Percentiles rank a stretch among this genome's conserved stretches.
Evolutionary conservation across 1,140 invertebrate species (phyloP).

Genomic region (Hormaphis cornu): DNA sequence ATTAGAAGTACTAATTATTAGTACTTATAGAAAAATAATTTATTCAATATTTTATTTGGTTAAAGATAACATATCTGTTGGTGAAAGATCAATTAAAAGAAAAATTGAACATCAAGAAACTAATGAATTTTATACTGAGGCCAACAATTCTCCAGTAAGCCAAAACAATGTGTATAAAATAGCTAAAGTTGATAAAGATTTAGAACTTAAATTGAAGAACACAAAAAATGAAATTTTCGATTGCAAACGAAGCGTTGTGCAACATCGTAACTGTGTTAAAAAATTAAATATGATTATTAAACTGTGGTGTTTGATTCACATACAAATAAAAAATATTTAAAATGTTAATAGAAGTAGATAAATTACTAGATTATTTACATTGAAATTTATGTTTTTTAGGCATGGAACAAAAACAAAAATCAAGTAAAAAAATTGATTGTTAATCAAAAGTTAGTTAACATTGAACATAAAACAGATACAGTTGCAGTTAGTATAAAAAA

Average conservation of each 20-base stretch:
- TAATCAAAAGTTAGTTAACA: background rate
- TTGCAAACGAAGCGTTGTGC: background rate
- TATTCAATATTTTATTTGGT: background rate
- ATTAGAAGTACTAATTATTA: too few relatives aligned
- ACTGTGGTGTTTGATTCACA: background rate
- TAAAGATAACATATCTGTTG: slow-evolving; percentile 85
- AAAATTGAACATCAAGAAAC: slow-evolving; percentile 66
- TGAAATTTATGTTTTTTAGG: background rate
- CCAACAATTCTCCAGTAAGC: slow-evolving; percentile 39
- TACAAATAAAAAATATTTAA: slow-evolving; percentile 45
- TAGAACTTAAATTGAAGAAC: slow-evolving; percentile 44
- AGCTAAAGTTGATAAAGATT: slow-evolving; percentile 45
- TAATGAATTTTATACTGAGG: slow-evolving; percentile 47
- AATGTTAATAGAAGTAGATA: slow-evolving; percentile 47
- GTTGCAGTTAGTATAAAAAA: slow-evolving; percentile 2
- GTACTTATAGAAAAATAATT: too few relatives aligned
- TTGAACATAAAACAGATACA: slow-evolving; percentile 3
- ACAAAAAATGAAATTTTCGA: background rate
- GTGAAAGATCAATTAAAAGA: slow-evolving; percentile 61
- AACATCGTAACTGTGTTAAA: background rate
- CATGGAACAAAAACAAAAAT: background rate
- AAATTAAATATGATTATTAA: slow-evolving; percentile 12
- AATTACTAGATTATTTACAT: too few relatives aligned
- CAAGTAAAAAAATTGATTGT: background rate
- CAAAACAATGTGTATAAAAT: slow-evolving; percentile 46